These are phyloP conservation scores for Abscondita cerata DNA, from an alignment of 2,888 invertebrate species.

Conservation along the genomic window DNA sequence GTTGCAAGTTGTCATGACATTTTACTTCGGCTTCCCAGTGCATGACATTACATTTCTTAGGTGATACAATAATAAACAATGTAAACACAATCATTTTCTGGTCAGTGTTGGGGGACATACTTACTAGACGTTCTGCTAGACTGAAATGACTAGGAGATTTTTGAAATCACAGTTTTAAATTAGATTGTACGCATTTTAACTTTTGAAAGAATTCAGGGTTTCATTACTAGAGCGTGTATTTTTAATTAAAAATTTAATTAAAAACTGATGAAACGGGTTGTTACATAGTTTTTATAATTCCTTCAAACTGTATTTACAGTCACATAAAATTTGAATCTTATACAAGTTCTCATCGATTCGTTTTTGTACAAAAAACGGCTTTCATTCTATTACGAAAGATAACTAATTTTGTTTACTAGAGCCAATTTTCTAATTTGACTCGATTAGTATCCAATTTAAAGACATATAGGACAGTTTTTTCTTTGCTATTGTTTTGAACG, in stretches of 20 bases:
- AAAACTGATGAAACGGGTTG: no score
- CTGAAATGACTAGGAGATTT: constrained; percentile 51
- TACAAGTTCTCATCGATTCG: no score
- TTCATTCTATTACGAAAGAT: no score
- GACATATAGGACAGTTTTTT: no score
- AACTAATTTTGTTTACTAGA: no score
- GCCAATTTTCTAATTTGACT: no score
- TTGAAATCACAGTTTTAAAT: constrained; percentile 33
- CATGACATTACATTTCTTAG: constrained; percentile 56
- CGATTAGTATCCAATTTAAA: no score
- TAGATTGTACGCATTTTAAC: constrained; percentile 27
- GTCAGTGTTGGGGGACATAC: constrained; percentile 49
- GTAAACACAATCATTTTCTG: constrained; percentile 56
- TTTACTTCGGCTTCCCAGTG: constrained; percentile 56
- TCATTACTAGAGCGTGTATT: constrained; percentile 18
- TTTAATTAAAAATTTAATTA: constrained; percentile 18
- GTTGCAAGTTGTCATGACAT: constrained; percentile 60
- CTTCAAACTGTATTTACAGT: no score
- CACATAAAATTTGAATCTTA: no score
- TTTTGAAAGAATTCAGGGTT: constrained; percentile 15
- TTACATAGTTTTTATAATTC: no score
- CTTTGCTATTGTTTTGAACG: no score
- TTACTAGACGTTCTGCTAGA: constrained; percentile 53
- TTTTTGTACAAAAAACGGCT: no score
- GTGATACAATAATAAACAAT: constrained; percentile 55